These are phyloP conservation scores for Plagiodera versicolora DNA, from an alignment of 2,888 invertebrate species.

Conservation along the genomic window DNA sequence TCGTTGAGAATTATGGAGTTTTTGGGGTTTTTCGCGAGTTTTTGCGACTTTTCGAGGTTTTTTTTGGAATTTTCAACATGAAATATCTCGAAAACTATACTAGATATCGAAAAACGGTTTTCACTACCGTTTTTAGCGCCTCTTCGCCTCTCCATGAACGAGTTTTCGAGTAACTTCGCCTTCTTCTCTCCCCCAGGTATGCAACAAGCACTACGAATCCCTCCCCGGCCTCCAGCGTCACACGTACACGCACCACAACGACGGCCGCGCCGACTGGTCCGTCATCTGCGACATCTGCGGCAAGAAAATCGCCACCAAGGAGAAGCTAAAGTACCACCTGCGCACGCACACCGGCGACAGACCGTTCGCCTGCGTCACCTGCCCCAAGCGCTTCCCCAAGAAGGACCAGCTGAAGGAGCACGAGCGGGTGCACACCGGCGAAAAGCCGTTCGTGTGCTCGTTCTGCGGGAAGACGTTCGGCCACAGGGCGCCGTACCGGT, in stretches of 20 bases:
- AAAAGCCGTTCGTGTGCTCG: conserved; percentile 48
- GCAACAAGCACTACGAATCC: conserved; percentile 52
- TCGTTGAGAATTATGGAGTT: too few species aligned
- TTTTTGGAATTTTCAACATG: too few species aligned
- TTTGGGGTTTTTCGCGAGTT: too few species aligned
- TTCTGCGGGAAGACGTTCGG: conserved; percentile 42
- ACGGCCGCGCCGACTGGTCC: conserved; percentile 28
- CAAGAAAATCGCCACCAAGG: conserved; percentile 47
- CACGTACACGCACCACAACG: conserved; percentile 39
- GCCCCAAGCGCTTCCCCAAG: conserved; percentile 49
- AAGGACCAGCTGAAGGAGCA: conserved; percentile 44
- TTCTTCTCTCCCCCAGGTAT: conserved; percentile 42
- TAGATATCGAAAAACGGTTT: too few species aligned
- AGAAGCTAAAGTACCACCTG: conserved; percentile 53
- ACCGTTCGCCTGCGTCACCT: conserved; percentile 47
- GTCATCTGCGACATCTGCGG: conserved; percentile 34
- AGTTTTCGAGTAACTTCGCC: too few species aligned
- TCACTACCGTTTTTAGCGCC: too few species aligned
- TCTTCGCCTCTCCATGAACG: too few species aligned
- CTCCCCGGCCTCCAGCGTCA: conserved; percentile 51
- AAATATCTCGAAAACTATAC: too few species aligned
- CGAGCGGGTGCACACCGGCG: conserved; percentile 51
- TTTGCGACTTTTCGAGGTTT: too few species aligned
- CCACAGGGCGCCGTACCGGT: conserved; percentile 40
- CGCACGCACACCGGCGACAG: conserved; percentile 59